Evolutionary conservation across 2,113 vertebrate species (phyloP).

Genomic region (Ptilonorhynchus violaceus): DNA sequence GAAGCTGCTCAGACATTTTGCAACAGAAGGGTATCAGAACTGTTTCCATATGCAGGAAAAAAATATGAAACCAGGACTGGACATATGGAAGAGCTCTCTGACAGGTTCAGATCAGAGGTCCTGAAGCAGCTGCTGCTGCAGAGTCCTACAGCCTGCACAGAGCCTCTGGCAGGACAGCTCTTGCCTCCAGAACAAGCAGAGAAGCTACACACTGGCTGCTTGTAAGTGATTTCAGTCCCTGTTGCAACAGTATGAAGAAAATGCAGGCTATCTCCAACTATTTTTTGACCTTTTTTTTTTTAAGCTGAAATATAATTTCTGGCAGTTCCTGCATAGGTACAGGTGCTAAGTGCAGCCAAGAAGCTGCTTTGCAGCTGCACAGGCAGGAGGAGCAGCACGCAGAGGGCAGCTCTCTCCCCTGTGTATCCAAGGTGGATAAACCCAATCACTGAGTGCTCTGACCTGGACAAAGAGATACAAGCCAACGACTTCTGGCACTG

Average conservation of each 20-base stretch:
- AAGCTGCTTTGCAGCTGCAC: not conserved
- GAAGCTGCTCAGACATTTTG: not conserved
- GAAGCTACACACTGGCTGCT: not conserved
- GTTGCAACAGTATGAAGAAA: not conserved
- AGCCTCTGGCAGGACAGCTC: not conserved
- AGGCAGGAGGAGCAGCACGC: not conserved
- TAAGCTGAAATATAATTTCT: not conserved
- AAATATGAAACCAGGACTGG: fast-evolving
- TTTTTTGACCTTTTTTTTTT: not conserved
- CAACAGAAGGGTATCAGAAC: not conserved
- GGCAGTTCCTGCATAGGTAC: not conserved
- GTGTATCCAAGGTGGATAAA: not conserved
- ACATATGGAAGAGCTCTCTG: not conserved
- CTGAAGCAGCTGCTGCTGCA: not conserved
- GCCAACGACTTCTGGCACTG: not conserved
- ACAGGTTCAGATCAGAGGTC: not conserved
- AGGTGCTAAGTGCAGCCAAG: not conserved
- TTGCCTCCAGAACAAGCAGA: not conserved
- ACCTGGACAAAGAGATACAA: not conserved
- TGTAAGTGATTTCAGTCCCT: not conserved
- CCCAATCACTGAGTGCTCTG: not conserved
- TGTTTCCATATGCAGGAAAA: not conserved
- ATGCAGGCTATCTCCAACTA: not conserved
- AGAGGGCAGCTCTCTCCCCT: not conserved
- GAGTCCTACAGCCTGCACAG: not conserved